Base-by-base conservation (phyloP, 2,888 invertebrate species). In the Deilephila porcellus region DNA sequence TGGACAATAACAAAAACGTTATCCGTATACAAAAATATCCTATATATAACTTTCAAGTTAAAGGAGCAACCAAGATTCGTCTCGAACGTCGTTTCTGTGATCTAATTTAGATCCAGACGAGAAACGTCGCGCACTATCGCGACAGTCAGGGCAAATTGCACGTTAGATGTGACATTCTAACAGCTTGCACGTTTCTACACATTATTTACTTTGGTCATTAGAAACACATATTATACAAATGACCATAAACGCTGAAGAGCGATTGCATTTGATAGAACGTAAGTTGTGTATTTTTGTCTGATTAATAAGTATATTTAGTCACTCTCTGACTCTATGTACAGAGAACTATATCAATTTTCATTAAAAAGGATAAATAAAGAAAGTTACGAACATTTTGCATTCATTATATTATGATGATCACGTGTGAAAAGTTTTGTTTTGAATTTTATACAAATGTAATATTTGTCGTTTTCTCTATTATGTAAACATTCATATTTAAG, bases 21-120 rank as follows among this genome's bases (percentile, higher is more conserved):
- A 3, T 3, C 1, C 45, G 3, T 45, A 45, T 45, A 11, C 11
- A 11, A 14, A 45, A 14, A 45, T 14, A 14, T 14, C 11, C 45
- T 45, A 45, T 14, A 11, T 11, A 14, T 45, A 14, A 20, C n/a
- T 20, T 64, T 52, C 14, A 17, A 67, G 25, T 67, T 52, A 6
- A 52, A 67, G 25, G 25, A 25, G 67, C 25, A 67, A 25, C 67
- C 45, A 17, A 25, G 52, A 67, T 67, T 52, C 45, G 52, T 67
- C 52, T 52, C 52, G 52, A 6, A 64, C 67, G 67, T 25, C 25
- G 25, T 45, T 45, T 20, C 19, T 14, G 45, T 52, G 67, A 67
- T 67, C 67, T 52, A 67, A 67, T 67, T 67, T 67, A 52, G 67
- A 20, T 4, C 67, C 45, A 67, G 67, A 67, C 67, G 67, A 45